Percentiles rank a stretch among this genome's conserved stretches.
These are phyloP conservation scores for Hyaena hyaena DNA, from an alignment of 2,113 vertebrate genomes.

Conservation along the genomic window DNA sequence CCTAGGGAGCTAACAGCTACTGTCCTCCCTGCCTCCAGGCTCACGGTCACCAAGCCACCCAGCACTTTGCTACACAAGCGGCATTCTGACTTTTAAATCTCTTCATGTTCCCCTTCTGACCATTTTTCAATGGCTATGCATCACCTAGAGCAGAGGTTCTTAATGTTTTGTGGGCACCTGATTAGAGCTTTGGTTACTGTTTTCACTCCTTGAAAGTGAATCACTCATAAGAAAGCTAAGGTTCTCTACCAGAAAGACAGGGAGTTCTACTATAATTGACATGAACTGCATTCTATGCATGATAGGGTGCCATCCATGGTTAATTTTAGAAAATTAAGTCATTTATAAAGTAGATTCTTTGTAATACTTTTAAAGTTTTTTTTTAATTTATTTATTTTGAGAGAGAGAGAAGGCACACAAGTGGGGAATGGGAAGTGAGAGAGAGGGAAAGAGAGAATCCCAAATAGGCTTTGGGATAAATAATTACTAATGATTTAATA, in stretches of 20 bases:
- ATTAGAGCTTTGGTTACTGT: not conserved
- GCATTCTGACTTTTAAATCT: not conserved
- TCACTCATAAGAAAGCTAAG: not conserved
- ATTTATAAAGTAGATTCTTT: not conserved
- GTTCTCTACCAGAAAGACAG: not conserved
- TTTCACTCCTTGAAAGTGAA: not conserved
- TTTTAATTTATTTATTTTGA: no score
- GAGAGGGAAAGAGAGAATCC: no score
- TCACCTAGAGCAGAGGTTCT: not conserved
- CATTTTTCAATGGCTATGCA: not conserved
- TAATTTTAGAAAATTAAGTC: not conserved
- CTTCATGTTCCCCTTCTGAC: not conserved
- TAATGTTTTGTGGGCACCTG: not conserved
- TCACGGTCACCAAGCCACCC: not conserved
- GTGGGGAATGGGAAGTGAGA: no score
- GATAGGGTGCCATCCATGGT: not conserved
- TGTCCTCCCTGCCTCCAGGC: not conserved
- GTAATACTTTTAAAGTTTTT: not conserved
- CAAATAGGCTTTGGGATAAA: no score
- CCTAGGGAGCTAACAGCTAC: not conserved
- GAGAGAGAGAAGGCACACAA: no score
- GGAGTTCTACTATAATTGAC: not conserved
- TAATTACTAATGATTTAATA: no score
- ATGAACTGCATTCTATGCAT: not conserved
- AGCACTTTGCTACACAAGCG: not conserved